Base-by-base conservation (phyloP, 2,888 invertebrate genomes). In the Mesorhabditis belari region DNA sequence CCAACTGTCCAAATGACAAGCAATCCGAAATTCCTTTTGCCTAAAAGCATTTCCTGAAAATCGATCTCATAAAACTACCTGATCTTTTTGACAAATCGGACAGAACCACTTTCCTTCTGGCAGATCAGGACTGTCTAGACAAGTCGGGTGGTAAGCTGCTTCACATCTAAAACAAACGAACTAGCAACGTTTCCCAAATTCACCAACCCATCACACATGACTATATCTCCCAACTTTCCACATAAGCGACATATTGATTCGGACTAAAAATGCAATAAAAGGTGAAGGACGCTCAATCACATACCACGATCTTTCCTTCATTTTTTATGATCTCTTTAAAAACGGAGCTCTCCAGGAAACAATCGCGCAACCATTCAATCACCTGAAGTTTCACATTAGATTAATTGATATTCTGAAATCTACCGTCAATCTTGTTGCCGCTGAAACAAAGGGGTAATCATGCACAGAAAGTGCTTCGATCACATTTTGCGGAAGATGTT, bases 311-410 rank as follows among this genome's bases (percentile, higher is more conserved):
- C 51, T 67, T 71, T 19, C 74, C 75, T 3, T 67, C 93, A 84
- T 90, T 91, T 57, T 90, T 85, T 74, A 96, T 87, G 83, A 94
- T 91, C 84, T 94, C 94, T 75, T 95, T 85, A 12, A 94, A 91
- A 64, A 90, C 89, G 82, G 90, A 91, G 49, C 93, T 92, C 56
- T 90, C 90, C 59, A 98, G 85, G 85, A 95, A 93, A 80, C 92
- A 89, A 85, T 95, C 92, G 73, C 92, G 91, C 77, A 98, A 85
- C 84, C 92, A 93, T 81, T 91, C 57, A 9, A 79, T 61, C 3
- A 79, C 77, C 21, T 35, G n/a, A 35, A 35, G n/a, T 17, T 0
- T 17, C 44, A 35, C 44, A 35, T 9, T 17, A 9, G n/a, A 35
- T n/a, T 35, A 35, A n/a, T n/a, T 9, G n/a, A 35, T 17, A 35